A percentile compares a stretch with the other conserved stretches of the same genome.
phyloP scores from a whole-genome alignment of 2,888 invertebrate genomes.

The Perdita meconis region DNA sequence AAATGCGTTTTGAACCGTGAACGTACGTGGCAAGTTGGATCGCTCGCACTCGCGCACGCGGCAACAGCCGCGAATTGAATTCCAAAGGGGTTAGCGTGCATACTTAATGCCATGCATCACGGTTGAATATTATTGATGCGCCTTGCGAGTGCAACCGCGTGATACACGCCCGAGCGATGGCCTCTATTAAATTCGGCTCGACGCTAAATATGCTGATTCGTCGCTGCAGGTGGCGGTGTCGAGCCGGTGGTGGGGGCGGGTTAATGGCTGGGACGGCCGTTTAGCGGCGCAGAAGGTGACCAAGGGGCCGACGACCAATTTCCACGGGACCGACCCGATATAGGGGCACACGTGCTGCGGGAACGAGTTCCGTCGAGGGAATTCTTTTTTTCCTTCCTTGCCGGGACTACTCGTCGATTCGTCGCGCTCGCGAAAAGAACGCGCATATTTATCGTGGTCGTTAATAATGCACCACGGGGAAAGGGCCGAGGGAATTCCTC shows the following conservation, averaged over 20 bases:
- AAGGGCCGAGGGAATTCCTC: conserved; percentile 37
- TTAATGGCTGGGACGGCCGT: conserved; percentile 39
- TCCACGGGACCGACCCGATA: conserved; percentile 62
- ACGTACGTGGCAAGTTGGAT: conserved; percentile 24
- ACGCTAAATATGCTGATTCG: conserved; percentile 78
- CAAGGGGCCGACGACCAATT: conserved; percentile 74
- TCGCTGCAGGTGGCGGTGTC: conserved; percentile 74
- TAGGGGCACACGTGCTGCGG: conserved; percentile 46
- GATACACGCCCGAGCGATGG: conserved; percentile 59
- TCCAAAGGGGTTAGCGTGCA: conserved; percentile 37
- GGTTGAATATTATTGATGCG: conserved; percentile 69
- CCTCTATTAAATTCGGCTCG: conserved; percentile 74
- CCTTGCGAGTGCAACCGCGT: conserved; percentile 59
- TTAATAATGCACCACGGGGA: conserved; percentile 60
- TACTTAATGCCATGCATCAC: conserved; percentile 44
- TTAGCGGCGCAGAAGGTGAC: conserved; percentile 28
- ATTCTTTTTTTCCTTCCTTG: conserved; percentile 40
- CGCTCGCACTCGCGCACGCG: conserved; percentile 22
- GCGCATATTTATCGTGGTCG: conserved; percentile 69
- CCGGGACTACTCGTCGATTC: conserved; percentile 61
- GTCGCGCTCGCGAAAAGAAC: conserved; percentile 67
- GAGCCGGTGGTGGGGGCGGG: conserved; percentile 55
- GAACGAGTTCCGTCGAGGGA: conserved; percentile 57
- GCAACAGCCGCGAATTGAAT: conserved; percentile 49
- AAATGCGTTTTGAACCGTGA: conserved; percentile 37